Conservation (phyloP, 2,888 invertebrate species). For the Ormyrus rosae region DNA sequence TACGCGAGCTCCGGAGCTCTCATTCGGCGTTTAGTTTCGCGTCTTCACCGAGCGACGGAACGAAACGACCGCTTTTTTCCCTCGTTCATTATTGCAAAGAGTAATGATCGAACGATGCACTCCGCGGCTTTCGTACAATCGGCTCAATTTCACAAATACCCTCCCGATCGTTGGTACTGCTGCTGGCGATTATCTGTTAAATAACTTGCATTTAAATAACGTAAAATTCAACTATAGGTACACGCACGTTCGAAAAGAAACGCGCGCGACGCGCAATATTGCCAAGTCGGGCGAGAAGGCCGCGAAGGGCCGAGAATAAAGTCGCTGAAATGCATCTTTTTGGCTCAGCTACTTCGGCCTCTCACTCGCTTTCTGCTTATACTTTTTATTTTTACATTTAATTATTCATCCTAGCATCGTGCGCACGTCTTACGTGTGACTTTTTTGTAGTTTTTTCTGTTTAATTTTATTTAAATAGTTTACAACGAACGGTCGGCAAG, state of each 20-base stretch:
- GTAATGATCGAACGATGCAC: background rate
- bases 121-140: background rate
- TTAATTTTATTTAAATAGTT: conserved; percentile 38
- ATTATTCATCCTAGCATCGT: conserved; percentile 54
- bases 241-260: background rate
- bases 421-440: conserved; percentile 48
- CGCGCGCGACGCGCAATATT: conserved; percentile 28
- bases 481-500: conserved; percentile 55
- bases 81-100: background rate
- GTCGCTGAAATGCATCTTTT: conserved; percentile 46
- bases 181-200: conserved; percentile 28
- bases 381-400: conserved; percentile 50
- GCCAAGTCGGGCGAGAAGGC: background rate
- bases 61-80: conserved; percentile 11
- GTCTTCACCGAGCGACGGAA: conserved; percentile 40
- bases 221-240: conserved; percentile 53
- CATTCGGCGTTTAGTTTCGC: conserved; percentile 27
- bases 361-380: conserved; percentile 17
- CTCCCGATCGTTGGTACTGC: conserved; percentile 39
- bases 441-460: background rate
- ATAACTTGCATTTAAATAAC: conserved; percentile 42
- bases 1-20: conserved; percentile 17
- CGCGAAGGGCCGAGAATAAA: conserved; percentile 19
- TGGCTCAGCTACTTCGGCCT: background rate
- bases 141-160: conserved; percentile 63